Conservation (phyloP, 1,140 invertebrate genomes). For the Drosophila athabasca region DNA sequence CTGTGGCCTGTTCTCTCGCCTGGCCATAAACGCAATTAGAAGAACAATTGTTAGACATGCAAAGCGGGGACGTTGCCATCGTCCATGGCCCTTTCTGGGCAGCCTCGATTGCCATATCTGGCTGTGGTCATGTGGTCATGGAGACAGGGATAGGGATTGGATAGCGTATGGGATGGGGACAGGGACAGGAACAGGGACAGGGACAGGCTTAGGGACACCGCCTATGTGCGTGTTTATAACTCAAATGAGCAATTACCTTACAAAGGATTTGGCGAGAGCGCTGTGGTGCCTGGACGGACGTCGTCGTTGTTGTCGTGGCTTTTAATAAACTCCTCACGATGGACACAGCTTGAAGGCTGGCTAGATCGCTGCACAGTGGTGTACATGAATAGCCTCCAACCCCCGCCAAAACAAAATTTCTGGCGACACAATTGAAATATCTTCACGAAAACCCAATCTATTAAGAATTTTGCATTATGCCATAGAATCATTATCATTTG, state of each 20-base stretch:
- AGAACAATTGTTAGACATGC: constrained; percentile 83
- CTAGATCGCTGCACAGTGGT: constrained; percentile 25
- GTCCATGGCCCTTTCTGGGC: constrained; percentile 40
- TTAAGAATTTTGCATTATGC: no score
- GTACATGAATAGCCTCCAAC: no score
- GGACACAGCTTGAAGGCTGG: constrained; percentile 22
- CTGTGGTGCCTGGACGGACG: constrained; percentile 14
- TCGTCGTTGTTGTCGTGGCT: constrained; percentile 49
- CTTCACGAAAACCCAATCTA: no score
- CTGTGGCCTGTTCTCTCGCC: constrained; percentile 38
- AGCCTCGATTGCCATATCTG: constrained; percentile 70
- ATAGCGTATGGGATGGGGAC: background rate
- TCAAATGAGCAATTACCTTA: constrained; percentile 81
- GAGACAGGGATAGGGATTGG: background rate
- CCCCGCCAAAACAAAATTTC: no score
- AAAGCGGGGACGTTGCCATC: constrained; percentile 52
- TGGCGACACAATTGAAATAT: no score
- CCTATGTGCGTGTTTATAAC: constrained; percentile 77
- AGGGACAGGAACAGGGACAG: background rate
- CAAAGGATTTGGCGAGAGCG: constrained; percentile 60
- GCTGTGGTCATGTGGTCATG: background rate
- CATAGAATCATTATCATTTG: no score
- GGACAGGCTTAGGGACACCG: background rate
- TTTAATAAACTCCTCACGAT: constrained; percentile 79
- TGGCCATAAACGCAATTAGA: constrained; percentile 81